A percentile compares a stretch with the other conserved stretches of the same genome.
Evolutionary conservation across 2,888 invertebrate genomes (phyloP).

Genomic region (Limnephilus lunatus): DNA sequence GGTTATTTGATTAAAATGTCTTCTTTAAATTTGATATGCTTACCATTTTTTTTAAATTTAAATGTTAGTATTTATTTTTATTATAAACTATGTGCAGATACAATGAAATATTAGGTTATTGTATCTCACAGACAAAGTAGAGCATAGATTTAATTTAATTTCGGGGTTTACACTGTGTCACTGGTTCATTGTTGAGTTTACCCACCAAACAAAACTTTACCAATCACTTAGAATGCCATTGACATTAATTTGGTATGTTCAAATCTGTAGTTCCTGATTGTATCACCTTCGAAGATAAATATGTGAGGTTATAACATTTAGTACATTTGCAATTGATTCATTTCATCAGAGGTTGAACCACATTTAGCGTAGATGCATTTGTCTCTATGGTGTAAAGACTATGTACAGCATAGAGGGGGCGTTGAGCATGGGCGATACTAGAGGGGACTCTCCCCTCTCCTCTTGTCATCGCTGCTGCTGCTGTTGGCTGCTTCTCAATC

Average conservation of each 20-base stretch:
- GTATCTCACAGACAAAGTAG: not conserved
- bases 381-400: constrained; percentile 62
- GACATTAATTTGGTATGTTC: not conserved
- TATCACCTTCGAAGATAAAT: not conserved
- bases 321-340: not conserved
- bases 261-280: not conserved
- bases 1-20: not conserved
- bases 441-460: constrained; percentile 61
- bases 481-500: constrained; percentile 74
- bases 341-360: not conserved
- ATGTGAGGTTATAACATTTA: not conserved
- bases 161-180: not conserved
- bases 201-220: not conserved
- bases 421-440: constrained; percentile 55
- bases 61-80: not conserved
- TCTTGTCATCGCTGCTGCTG: constrained; percentile 71
- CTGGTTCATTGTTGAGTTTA: not conserved
- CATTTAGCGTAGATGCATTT: not conserved
- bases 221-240: not conserved
- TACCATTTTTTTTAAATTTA: not conserved
- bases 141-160: not conserved
- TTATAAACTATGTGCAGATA: not conserved
- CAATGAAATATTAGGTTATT: not conserved
- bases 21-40: not conserved
- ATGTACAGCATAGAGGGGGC: constrained; percentile 63